Evolutionary conservation across 2,888 invertebrate genomes (phyloP).

Genomic region (Dioctria rufipes): DNA sequence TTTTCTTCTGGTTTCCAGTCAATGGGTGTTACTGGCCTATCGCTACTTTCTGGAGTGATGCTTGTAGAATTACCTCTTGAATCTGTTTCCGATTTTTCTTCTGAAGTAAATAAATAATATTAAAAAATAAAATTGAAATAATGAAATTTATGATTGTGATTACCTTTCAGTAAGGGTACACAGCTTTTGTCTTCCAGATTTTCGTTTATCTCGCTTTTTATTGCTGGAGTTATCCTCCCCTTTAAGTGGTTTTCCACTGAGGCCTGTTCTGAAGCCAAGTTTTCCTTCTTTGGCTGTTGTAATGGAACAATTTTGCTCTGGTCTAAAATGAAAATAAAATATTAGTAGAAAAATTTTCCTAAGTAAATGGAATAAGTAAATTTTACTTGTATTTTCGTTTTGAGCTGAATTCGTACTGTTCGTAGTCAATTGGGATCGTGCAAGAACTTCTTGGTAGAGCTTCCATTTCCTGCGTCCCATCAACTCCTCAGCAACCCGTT

Average conservation of each 20-base stretch:
- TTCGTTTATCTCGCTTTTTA: conserved; percentile 60
- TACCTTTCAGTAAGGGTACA: conserved; percentile 30
- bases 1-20: conserved; percentile 89
- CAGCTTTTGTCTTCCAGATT: conserved; percentile 55
- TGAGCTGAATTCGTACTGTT: conserved; percentile 62
- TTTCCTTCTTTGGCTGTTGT: conserved; percentile 54
- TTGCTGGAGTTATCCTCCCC: conserved; percentile 57
- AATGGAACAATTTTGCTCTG: conserved; percentile 55
- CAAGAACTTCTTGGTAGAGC: conserved; percentile 87
- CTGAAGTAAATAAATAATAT: background rate
- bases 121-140: background rate
- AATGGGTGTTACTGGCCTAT: conserved; percentile 69
- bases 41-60: conserved; percentile 61
- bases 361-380: background rate
- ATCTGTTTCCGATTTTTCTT: conserved; percentile 49
- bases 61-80: conserved; percentile 56
- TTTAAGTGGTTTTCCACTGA: conserved; percentile 58
- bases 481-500: conserved; percentile 97
- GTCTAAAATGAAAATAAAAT: conserved; percentile 43
- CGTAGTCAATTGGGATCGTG: conserved; percentile 72
- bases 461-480: conserved; percentile 98
- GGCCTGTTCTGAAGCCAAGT: conserved; percentile 51
- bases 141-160: background rate
- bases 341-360: no score
- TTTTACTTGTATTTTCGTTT: conserved; percentile 61